Evolutionary conservation across 2,888 invertebrate species (phyloP), one percentile per base, ranked within the genome.

Genomic region (Electrophaes corylata): DNA sequence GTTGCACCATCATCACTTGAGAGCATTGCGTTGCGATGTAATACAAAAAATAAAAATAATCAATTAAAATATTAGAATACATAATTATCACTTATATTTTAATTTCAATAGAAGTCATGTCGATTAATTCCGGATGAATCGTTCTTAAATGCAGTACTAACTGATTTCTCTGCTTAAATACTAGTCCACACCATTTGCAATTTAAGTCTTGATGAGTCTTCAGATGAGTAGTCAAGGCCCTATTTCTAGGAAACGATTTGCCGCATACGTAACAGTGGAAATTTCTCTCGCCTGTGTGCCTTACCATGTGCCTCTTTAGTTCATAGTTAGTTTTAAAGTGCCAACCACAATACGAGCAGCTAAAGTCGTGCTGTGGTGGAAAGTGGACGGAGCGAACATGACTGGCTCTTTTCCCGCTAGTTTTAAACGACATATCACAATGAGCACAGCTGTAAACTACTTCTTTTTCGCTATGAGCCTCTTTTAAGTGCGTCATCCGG

Each of bases 401-500:
- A 1, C 78, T 75, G 0, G 87, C 83, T 10, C 89, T 75, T 51
- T 84, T 87, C 0, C 84, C 87, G 37, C 90, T 90, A 0, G 90
- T 91, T 54, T 84, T 89, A 46, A 91, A 91, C 0, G 82, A 70
- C 45, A 83, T 55, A 2, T 85, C 83, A 61, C 91, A 91, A 45
- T 88, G 85, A 0, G 75, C 60, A 55, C 91, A 91, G 4, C 67
- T 79, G 64, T 91, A 91, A 0, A 71, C 68, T 0, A 89, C 85
- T 62, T 84, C 81, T 23, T 83, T 84, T 47, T 84, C 87, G 16
- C 82, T 79, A 50, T 91, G 91, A 10, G 78, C 78, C 33, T 83
- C 83, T 46, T 88, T 88, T 57, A 91, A 73, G 64, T 91, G 91
- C 4, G 78, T 75, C 83, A 88, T 86, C 45, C 91, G 78, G 29